Evolutionary conservation across 2,113 vertebrate species (phyloP).

Genomic region (Suricata suricatta): DNA sequence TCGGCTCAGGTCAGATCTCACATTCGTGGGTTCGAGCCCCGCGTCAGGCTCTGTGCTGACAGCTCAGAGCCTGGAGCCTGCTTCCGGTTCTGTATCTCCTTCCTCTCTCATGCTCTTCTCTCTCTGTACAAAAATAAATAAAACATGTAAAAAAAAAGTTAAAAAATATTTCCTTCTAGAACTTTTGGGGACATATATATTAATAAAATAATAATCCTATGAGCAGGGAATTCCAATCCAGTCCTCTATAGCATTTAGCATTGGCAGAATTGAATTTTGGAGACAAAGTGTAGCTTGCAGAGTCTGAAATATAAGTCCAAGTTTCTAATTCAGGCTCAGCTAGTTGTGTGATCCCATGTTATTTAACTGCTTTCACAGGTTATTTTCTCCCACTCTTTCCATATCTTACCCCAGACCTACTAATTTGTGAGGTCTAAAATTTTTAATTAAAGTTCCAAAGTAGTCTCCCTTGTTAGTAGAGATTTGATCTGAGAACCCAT

Average conservation of each 20-base stretch:
- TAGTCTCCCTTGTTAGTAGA: neutral
- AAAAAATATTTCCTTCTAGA: neutral
- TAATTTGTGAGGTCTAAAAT: slow-evolving; percentile 22
- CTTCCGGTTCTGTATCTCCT: too few species aligned
- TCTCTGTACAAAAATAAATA: too few species aligned
- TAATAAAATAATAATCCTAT: neutral
- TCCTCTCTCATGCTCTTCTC: too few species aligned
- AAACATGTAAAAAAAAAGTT: too few species aligned
- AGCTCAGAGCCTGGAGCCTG: too few species aligned
- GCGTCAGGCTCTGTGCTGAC: too few species aligned
- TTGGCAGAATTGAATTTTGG: neutral
- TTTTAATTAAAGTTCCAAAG: slow-evolving; percentile 27
- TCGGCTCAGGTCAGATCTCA: too few species aligned
- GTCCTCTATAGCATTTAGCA: neutral
- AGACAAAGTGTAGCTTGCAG: neutral
- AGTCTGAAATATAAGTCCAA: neutral
- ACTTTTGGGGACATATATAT: neutral
- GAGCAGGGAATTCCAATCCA: neutral
- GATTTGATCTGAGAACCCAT: too few species aligned
- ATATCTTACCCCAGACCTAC: neutral
- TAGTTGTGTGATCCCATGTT: neutral
- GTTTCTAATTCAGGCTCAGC: neutral
- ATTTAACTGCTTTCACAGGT: neutral
- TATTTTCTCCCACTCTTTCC: neutral
- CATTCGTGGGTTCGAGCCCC: too few species aligned